Evolutionary conservation across 37 sponge, comb jelly and placozoan species (phyloP).

Genomic region (Spongilla lacustris): DNA sequence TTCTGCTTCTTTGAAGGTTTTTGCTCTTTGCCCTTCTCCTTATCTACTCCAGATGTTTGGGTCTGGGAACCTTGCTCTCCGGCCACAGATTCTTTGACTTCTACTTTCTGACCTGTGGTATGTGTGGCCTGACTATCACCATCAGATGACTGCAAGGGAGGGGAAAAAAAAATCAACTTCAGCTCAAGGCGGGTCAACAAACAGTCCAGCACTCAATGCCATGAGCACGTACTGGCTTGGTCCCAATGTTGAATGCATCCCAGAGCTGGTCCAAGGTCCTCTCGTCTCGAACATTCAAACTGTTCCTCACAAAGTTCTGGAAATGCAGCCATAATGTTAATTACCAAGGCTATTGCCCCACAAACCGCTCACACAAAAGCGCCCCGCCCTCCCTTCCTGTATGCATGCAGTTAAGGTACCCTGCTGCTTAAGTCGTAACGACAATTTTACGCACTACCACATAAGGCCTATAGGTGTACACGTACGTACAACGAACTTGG

Average conservation of each 20-base stretch:
- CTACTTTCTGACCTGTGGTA: not conserved
- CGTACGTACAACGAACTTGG: conserved; percentile 87
- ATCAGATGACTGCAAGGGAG: not conserved
- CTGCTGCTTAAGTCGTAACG: no score
- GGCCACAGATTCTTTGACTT: not conserved
- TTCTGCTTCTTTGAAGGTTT: conserved; percentile 16
- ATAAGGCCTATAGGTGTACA: no score
- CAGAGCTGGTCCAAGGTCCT: conserved; percentile 73
- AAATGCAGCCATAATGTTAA: not conserved
- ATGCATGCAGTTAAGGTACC: no score
- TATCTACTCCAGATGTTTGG: not conserved
- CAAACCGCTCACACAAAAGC: no score
- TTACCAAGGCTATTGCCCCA: not conserved
- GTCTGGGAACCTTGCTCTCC: not conserved
- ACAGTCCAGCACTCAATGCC: no score
- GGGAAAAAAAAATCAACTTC: not conserved
- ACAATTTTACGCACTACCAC: not conserved
- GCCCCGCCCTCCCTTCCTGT: no score
- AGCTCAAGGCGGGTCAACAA: no score
- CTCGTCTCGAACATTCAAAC: conserved; percentile 75
- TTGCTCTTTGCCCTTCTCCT: not conserved
- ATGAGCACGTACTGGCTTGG: conserved; percentile 5
- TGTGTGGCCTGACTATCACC: not conserved
- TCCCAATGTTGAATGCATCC: conserved; percentile 68
- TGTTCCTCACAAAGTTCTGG: conserved; percentile 93